A percentile compares a stretch with the other conserved stretches of the same genome.
Conservation (phyloP, 2,113 vertebrate species). For the Oryzias melastigma region DNA sequence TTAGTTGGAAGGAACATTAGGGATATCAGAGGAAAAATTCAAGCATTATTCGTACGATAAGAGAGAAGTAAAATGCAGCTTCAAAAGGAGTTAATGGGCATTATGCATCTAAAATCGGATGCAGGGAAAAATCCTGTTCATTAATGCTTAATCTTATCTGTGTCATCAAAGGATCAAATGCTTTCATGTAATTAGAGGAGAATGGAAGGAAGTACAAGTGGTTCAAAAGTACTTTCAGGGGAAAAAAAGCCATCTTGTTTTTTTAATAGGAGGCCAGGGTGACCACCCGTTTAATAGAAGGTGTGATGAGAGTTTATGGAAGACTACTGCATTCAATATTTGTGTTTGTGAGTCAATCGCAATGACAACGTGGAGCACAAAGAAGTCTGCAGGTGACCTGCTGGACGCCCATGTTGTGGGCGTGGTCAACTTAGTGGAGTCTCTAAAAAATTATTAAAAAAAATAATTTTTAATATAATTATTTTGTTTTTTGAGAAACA, state of each 20-base stretch:
- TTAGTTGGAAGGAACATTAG: slow-evolving; percentile 6
- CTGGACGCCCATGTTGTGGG: too few species aligned
- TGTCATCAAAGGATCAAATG: slow-evolving; percentile 32
- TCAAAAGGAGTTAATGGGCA: slow-evolving; percentile 16
- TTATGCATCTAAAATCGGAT: slow-evolving; percentile 3
- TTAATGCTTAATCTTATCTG: slow-evolving; percentile 13
- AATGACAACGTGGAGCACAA: too few species aligned
- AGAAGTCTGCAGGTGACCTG: too few species aligned
- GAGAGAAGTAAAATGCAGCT: neutral
- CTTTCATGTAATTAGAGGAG: slow-evolving; percentile 24
- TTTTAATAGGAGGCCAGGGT: neutral
- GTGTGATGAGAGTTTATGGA: neutral
- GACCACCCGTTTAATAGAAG: neutral
- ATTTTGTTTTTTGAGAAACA: too few species aligned
- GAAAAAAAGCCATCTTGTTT: neutral
- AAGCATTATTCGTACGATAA: slow-evolving; percentile 1
- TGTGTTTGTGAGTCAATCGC: too few species aligned
- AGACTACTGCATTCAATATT: too few species aligned
- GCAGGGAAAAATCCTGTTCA: slow-evolving; percentile 11
- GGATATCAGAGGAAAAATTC: slow-evolving; percentile 1
- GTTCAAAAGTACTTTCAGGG: neutral
- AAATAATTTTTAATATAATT: too few species aligned
- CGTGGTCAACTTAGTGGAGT: too few species aligned
- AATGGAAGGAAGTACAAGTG: slow-evolving; percentile 10
- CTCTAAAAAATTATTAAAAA: too few species aligned